A percentile compares a stretch with the other conserved stretches of the same genome.
phyloP scores from a whole-genome alignment of 2,113 vertebrate species.

The Nannobrachium achirus region DNA sequence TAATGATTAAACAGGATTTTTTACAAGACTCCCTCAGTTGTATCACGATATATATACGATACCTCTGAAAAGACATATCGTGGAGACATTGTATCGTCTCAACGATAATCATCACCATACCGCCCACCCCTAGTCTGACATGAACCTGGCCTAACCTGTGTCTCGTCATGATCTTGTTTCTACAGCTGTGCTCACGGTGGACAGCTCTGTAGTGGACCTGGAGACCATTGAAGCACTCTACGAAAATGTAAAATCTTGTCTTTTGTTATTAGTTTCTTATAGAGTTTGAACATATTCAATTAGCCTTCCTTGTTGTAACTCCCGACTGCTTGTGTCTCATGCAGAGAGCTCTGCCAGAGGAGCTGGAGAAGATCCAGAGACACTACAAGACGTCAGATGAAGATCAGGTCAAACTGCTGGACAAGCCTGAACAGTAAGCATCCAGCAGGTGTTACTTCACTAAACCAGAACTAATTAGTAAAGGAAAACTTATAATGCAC shows the following conservation, averaged over 20 bases:
- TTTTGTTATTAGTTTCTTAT: neutral
- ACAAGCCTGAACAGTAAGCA: slow-evolving; percentile 98
- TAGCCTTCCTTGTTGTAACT: neutral
- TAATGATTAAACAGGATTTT: too few relatives aligned
- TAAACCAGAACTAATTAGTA: slow-evolving; percentile 2
- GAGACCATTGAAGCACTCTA: slow-evolving; percentile 94
- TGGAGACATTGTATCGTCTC: too few relatives aligned
- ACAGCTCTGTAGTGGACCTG: slow-evolving; percentile 92
- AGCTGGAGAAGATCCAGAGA: slow-evolving; percentile 89
- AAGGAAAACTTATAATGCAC: too few relatives aligned
- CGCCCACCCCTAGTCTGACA: too few relatives aligned
- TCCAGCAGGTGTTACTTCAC: neutral
- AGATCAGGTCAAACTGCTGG: slow-evolving; percentile 90
- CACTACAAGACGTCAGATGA: slow-evolving; percentile 88
- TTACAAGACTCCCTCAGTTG: too few relatives aligned
- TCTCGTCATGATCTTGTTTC: neutral
- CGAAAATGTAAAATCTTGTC: slow-evolving; percentile 88
- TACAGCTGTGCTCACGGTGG: slow-evolving; percentile 89
- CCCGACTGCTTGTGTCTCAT: slow-evolving; percentile 17
- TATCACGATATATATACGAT: too few relatives aligned
- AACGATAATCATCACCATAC: too few relatives aligned
- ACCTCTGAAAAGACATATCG: too few relatives aligned
- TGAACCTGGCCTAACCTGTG: neutral
- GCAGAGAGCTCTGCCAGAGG: slow-evolving; percentile 94
- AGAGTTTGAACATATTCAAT: neutral